Evolutionary conservation across 2,113 vertebrate species (phyloP), one percentile per base, ranked within the genome.

Genomic region (Cottus gobio): DNA sequence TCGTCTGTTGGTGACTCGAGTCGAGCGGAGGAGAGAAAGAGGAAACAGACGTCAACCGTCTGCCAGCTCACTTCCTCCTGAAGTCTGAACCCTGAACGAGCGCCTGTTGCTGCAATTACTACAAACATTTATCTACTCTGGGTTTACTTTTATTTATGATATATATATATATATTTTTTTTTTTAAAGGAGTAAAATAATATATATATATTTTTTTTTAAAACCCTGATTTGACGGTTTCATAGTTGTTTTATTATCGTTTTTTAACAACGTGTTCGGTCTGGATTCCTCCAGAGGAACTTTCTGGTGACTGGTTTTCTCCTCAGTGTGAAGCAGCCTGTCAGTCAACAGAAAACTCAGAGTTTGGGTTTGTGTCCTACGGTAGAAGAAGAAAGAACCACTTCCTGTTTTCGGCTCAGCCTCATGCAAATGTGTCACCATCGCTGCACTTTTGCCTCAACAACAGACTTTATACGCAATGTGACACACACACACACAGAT

Each of bases 401-500:
- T 94, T 94, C 93, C 93, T 94, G 93, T 94, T 94, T 92, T 94
- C 87, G 70, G 85, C 89, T 86, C 71, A 81, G 89, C 78, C 88
- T 87, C 85, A 91, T 94, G 92, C 91, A 93, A 90, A 93, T 89
- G 90, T 91, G 88, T 93, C 93, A 91, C 81, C 87, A 89, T 85
- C 61, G 44, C 52, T 79, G 76, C 87, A 92, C 82, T 90, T 91
- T 86, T 90, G 73, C 73, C 75, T 83, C 80, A 85, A 89, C 61
- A 82, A 44, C 65, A 71, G 48, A 52, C 50, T 72, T 48, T 42
- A 30, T 69, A 68, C 0, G 1, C 76, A 58, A 1, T 10, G 13
- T 20, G 72, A 65, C 4, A 60, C 65, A 65, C 26, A 64, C 71
- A 26, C 77, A 28, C 5, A n/a, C n/a, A n/a, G n/a, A n/a, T n/a